Percentiles rank a stretch among this genome's conserved stretches.
These are phyloP conservation scores for Rallus limicola DNA, from an alignment of 2,113 vertebrate species.

Conservation along the genomic window DNA sequence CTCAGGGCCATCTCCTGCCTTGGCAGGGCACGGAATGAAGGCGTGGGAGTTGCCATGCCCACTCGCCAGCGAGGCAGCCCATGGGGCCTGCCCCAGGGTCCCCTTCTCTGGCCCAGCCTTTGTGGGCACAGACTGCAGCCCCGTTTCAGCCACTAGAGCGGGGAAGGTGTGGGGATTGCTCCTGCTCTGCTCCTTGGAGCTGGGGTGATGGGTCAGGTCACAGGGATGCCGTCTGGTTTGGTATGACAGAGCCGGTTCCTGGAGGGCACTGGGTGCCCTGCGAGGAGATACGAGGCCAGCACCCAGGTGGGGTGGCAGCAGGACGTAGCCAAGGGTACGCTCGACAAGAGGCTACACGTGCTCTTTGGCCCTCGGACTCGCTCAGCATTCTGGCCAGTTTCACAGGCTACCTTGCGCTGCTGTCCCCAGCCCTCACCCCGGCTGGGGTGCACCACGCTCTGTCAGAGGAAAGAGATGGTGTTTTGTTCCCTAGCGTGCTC, in stretches of 20 bases:
- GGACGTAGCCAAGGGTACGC: not conserved
- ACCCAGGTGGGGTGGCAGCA: not conserved
- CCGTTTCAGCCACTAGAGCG: accelerated
- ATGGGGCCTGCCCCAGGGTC: not conserved
- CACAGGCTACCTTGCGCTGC: not conserved
- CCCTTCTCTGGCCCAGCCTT: not conserved
- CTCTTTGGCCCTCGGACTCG: not conserved
- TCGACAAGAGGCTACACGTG: accelerated
- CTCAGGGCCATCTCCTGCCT: not conserved
- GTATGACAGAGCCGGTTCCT: not conserved
- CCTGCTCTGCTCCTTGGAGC: not conserved
- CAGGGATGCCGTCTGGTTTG: not conserved
- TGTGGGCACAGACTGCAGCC: not conserved
- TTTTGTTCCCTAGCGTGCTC: constrained; percentile 66
- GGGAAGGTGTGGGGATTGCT: not conserved
- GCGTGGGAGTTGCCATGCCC: accelerated
- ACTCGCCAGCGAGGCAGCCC: not conserved
- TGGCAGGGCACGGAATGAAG: not conserved
- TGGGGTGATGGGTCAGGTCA: not conserved
- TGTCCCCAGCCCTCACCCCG: not conserved
- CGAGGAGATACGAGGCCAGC: not conserved
- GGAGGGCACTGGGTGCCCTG: not conserved
- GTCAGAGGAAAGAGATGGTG: constrained; percentile 58
- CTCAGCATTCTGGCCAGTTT: not conserved
- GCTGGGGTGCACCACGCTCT: constrained; percentile 21